phyloP scores from a whole-genome alignment of 2,888 invertebrate genomes.

The Tenthredo scrophulariae region DNA sequence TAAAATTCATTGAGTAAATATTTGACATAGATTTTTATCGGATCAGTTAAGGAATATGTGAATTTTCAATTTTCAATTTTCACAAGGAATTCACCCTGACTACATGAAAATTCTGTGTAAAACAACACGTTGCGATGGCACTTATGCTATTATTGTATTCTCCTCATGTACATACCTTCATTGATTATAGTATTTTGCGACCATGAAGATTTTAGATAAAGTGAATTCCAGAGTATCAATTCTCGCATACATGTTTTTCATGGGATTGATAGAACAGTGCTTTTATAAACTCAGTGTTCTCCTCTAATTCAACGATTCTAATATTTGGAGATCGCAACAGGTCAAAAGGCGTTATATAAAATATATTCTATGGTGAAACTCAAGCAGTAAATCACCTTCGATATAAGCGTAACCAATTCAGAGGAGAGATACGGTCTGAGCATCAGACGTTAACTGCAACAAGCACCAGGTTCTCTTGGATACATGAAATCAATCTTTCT shows the following conservation, averaged over 20 bases:
- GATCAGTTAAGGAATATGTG: background rate
- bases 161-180: background rate
- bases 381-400: background rate
- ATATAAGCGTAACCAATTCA: conserved; percentile 10
- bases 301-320: background rate
- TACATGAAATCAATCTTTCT: conserved; percentile 26
- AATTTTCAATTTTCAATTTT: background rate
- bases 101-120: background rate
- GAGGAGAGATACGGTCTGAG: conserved; percentile 14
- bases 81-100: background rate
- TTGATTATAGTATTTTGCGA: conserved; percentile 25
- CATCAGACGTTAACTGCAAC: conserved; percentile 26
- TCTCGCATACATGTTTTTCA: background rate
- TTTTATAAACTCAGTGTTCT: background rate
- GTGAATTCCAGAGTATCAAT: conserved; percentile 3
- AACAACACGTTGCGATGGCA: background rate
- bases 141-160: background rate
- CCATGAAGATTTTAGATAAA: conserved; percentile 42
- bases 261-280: background rate
- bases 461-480: background rate
- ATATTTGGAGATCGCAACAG: background rate
- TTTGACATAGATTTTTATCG: background rate
- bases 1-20: background rate
- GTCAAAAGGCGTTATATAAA: background rate
- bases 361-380: background rate